A percentile compares a stretch with the other conserved stretches of the same genome.
Evolutionary conservation across 2,888 invertebrate species (phyloP).

Genomic region (Andrena bucephala): DNA sequence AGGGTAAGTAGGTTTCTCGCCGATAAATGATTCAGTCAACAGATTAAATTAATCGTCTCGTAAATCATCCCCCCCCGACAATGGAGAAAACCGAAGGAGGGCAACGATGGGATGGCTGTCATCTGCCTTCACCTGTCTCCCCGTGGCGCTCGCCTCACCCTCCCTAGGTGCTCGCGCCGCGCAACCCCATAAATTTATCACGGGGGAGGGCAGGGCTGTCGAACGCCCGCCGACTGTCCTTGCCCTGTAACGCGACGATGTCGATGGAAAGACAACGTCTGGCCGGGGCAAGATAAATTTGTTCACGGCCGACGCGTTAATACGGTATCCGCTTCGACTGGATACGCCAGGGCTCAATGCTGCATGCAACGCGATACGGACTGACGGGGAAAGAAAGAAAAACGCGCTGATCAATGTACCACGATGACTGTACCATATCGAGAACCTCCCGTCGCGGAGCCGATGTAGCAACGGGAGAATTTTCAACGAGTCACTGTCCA

Average conservation of each 20-base stretch:
- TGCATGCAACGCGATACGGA: conserved; percentile 56
- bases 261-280: conserved; percentile 70
- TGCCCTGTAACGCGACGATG: conserved; percentile 47
- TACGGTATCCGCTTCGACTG: conserved; percentile 54
- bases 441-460: too few relatives aligned
- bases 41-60: not conserved
- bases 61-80: not conserved
- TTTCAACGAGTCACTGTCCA: too few relatives aligned
- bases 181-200: conserved; percentile 51
- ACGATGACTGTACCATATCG: conserved; percentile 31
- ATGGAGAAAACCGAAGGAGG: conserved; percentile 3
- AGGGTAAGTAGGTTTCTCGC: not conserved
- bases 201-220: conserved; percentile 8
- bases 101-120: not conserved
- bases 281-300: conserved; percentile 69
- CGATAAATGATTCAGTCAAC: not conserved
- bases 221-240: conserved; percentile 22
- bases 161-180: conserved; percentile 1
- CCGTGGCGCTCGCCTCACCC: not conserved
- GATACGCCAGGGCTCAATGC: conserved; percentile 50
- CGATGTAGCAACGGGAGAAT: too few relatives aligned
- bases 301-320: conserved; percentile 63
- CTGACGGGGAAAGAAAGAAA: conserved; percentile 37
- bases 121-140: not conserved
- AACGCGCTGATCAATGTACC: conserved; percentile 51